Conservation (phyloP, 2,797 vertebrate genomes). For the Pelochelys cantorii region DNA sequence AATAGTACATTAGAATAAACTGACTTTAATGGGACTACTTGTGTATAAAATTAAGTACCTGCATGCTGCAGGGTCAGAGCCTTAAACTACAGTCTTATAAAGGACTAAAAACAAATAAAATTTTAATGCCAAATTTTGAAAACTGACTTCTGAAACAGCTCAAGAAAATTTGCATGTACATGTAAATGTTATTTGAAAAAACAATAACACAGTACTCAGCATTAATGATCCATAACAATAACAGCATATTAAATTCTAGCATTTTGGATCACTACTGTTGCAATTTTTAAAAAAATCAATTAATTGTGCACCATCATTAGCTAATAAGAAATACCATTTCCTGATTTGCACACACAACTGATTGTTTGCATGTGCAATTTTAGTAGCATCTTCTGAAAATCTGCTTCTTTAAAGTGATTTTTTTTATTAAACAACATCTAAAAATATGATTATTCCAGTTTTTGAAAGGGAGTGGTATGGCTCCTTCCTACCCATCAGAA, state of each 20-base stretch:
- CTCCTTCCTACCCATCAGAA: not conserved
- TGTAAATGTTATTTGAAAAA: slow-evolving; percentile 44
- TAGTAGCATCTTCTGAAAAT: not conserved
- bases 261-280: not conserved
- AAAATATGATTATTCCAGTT: not conserved
- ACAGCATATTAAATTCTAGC: not conserved
- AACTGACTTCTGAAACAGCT: slow-evolving; percentile 42
- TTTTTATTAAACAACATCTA: not conserved
- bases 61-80: slow-evolving; percentile 31
- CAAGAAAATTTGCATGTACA: slow-evolving; percentile 20
- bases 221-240: not conserved
- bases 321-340: not conserved
- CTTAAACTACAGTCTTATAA: slow-evolving; percentile 18
- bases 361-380: not conserved
- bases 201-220: slow-evolving; percentile 8
- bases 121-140: slow-evolving; percentile 40
- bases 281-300: slow-evolving; percentile 15
- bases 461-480: not conserved
- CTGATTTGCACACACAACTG: not conserved
- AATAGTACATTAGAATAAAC: not conserved
- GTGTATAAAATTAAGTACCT: not conserved
- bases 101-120: slow-evolving; percentile 55
- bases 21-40: slow-evolving; percentile 1
- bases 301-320: not conserved
- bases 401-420: not conserved